Base-by-base conservation (phyloP, 1,140 invertebrate species). In the Hesperophylax magnus region DNA sequence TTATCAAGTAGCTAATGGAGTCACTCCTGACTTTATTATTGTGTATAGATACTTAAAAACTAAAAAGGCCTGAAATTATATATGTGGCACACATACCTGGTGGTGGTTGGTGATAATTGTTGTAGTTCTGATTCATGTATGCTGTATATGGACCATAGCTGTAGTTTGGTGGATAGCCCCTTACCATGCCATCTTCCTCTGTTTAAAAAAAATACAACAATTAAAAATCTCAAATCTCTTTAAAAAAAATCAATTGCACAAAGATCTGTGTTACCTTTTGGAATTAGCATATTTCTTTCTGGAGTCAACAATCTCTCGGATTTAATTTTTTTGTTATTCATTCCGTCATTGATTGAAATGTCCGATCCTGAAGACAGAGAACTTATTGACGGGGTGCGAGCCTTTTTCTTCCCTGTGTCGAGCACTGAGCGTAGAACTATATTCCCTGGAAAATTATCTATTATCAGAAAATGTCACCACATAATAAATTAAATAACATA, bases 391-490 rank as follows among this genome's bases (percentile, higher is more conserved):
- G 86, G 87, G 2, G 85, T 84, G 1, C 87, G 87, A 14, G 72
- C 77, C 24, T 87, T 84, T 39, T 87, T 82, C 85, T 90, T 88
- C 81, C 88, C 89, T 0, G 86, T 89, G 81, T 85, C 90, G 54
- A 89, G 85, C 80, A 87, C 91, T 74, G 86, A 85, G 18, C 88
- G 86, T 53, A 90, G 87, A 60, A 88, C 85, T 58, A 89, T 88
- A 15, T 88, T 88, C 17, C 56, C 75, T 77, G 60, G 5, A 63
- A 47, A 77, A 39, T 15, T 8, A 31, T 34, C 9, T 39, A 39
- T 39, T 39, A 8, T 39, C 6, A 47, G 39, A 47, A 47, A 47
- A 47, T 47, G 27, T 72, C 0, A 76, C 74, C 5, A 47, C 39
- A 47, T 9, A 39, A 39, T 6, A 9, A 39, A 39, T 9, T 39